Evolutionary conservation across 2,888 invertebrate species (phyloP), one percentile per base, ranked within the genome.

Genomic region (Drosophila eohydei): DNA sequence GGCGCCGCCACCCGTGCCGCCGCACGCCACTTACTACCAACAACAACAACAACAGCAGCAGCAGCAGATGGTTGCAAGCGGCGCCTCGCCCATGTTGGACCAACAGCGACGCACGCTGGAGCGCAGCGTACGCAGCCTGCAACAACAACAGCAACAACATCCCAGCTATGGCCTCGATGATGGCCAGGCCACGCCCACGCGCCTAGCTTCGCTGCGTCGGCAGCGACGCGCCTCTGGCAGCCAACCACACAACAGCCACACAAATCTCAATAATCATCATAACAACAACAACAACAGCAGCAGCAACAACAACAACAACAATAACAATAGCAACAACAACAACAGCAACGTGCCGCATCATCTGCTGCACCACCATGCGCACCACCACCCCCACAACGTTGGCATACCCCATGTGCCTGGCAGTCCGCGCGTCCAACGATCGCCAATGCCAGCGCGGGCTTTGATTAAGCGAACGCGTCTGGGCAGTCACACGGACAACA

Each of bases 401-500:
- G 58, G 2, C 43, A 91, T 92, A 65, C 91, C 91, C 54, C 92
- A 91, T 28, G 91, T 91, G 50, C 91, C 92, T 6, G 91, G 91
- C 36, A 93, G 93, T 77, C 93, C 93, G n/a, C 90, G 92, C 9
- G 91, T 93, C 3, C 92, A 92, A 54, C 90, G 93, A 40, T 93
- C 93, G 6, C 93, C 93, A 8, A 93, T 93, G 92, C 92, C 93
- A 14, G 89, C 88, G 38, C 88, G 93, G 11, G 90, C 92, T 4
- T 84, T 91, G 72, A 92, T 92, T 67, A 92, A 92, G 74, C 91
- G 92, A 21, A 91, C 91, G 50, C 92, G 93, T 4, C 82, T 93
- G 54, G 93, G 93, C 78, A 93, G 92, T 78, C 93, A 93, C 78
- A 91, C 91, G 73, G 93, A 93, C 77, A 93, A 93, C 77, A 92